Evolutionary conservation across 2,113 vertebrate species (phyloP).

Genomic region (Engystomops pustulosus): DNA sequence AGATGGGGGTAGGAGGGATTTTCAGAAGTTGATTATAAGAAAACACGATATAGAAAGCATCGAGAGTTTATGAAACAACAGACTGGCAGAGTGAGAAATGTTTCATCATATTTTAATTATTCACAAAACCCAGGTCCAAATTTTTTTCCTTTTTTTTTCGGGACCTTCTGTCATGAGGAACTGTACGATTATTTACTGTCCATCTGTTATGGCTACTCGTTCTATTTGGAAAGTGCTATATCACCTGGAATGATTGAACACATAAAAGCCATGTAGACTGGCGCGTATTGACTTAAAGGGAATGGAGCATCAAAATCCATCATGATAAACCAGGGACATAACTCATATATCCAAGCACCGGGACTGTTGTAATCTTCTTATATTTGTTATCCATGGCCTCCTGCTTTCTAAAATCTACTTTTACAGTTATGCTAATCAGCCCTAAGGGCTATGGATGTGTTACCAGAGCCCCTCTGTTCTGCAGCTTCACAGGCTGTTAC

Average conservation of each 20-base stretch:
- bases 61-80: conserved; percentile 56
- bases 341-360: too few relatives aligned
- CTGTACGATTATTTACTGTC: not conserved
- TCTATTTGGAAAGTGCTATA: conserved; percentile 11
- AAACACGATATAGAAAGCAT: conserved; percentile 45
- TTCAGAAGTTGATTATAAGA: conserved; percentile 41
- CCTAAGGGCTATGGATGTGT: too few relatives aligned
- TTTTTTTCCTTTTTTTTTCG: conserved; percentile 7
- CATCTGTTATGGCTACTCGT: not conserved
- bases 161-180: not conserved
- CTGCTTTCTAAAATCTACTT: too few relatives aligned
- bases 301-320: too few relatives aligned
- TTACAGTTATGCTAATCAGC: too few relatives aligned
- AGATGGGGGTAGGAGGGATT: conserved; percentile 46
- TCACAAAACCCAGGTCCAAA: not conserved
- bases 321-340: too few relatives aligned
- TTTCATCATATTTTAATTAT: conserved; percentile 48
- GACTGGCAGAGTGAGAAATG: not conserved
- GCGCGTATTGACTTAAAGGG: not conserved
- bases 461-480: too few relatives aligned
- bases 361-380: too few relatives aligned
- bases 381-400: too few relatives aligned
- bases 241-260: conserved; percentile 19
- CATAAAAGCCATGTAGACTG: not conserved
- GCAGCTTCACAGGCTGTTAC: too few relatives aligned